Conservation (phyloP, 2,113 vertebrate genomes). For the Pteruthius melanotis region DNA sequence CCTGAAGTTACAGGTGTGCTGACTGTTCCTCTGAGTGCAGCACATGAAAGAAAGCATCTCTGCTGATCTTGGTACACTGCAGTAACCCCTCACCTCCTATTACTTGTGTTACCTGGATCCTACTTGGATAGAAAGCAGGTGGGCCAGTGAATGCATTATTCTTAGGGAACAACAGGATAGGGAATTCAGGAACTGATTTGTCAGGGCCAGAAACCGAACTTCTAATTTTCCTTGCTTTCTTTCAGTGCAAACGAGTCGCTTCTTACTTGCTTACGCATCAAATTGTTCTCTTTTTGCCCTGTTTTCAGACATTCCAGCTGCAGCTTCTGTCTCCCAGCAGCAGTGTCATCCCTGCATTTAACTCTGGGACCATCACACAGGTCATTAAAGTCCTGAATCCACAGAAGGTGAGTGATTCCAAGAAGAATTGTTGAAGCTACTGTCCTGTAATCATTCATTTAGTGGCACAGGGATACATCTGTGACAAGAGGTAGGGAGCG, state of each 20-base stretch:
- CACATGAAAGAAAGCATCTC: not conserved
- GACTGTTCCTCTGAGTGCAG: not conserved
- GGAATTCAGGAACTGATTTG: not conserved
- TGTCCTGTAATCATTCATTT: not conserved
- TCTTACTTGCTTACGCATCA: not conserved
- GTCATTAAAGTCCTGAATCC: constrained; percentile 99
- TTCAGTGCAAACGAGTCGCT: not conserved
- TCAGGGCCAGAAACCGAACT: not conserved
- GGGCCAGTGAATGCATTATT: not conserved
- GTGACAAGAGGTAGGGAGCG: not conserved
- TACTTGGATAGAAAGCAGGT: not conserved
- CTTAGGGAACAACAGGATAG: not conserved
- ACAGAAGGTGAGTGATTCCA: constrained; percentile 86
- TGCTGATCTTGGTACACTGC: not conserved
- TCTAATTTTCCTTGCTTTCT: not conserved
- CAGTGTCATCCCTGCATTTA: constrained; percentile 94
- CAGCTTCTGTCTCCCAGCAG: constrained; percentile 99
- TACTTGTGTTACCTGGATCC: not conserved
- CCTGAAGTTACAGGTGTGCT: not conserved
- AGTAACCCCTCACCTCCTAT: not conserved
- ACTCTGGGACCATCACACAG: constrained; percentile 95
- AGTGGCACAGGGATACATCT: not conserved
- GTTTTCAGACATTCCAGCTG: constrained; percentile 94
- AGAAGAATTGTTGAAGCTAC: not conserved
- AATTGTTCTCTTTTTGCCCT: not conserved